Evolutionary conservation across 2,113 vertebrate species (phyloP).

Genomic region (Oncorhynchus keta): DNA sequence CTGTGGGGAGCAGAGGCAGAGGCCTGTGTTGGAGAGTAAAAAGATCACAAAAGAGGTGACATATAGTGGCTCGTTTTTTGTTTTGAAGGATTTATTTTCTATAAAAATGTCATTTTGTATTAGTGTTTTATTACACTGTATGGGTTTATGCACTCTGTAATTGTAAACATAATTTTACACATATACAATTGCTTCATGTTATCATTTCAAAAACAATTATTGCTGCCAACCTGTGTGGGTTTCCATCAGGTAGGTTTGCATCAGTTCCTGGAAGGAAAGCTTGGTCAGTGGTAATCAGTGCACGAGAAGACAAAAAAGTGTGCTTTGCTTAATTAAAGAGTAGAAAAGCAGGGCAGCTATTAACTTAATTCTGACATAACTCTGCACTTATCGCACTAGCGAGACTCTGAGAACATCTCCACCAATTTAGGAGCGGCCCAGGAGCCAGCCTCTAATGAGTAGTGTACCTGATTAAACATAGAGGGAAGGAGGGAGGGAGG

Average conservation of each 20-base stretch:
- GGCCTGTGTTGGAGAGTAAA: neutral
- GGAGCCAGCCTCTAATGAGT: constrained; percentile 74
- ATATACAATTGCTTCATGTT: no score
- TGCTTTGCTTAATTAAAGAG: constrained; percentile 73
- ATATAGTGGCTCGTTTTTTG: neutral
- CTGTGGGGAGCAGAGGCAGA: neutral
- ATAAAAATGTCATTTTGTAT: neutral
- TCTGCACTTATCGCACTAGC: constrained; percentile 68
- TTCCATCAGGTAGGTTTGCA: constrained; percentile 42
- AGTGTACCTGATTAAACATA: constrained; percentile 68
- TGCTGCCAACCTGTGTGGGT: constrained; percentile 14
- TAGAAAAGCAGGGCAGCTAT: constrained; percentile 62
- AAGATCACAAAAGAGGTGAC: neutral
- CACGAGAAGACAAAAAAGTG: constrained; percentile 23
- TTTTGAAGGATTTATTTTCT: neutral
- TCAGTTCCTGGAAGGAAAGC: constrained; percentile 44
- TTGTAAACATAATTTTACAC: no score
- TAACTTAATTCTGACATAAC: constrained; percentile 73
- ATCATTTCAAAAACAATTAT: neutral
- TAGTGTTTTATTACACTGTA: neutral
- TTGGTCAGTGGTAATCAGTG: constrained; percentile 48
- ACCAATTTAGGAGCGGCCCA: constrained; percentile 61
- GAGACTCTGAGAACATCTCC: constrained; percentile 53
- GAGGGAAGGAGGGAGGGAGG: constrained; percentile 25
- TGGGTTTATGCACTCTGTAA: no score